A percentile compares a stretch with the other conserved stretches of the same genome.
Conservation (phyloP, 1,140 invertebrate species). For the Eulimnadia texana region DNA sequence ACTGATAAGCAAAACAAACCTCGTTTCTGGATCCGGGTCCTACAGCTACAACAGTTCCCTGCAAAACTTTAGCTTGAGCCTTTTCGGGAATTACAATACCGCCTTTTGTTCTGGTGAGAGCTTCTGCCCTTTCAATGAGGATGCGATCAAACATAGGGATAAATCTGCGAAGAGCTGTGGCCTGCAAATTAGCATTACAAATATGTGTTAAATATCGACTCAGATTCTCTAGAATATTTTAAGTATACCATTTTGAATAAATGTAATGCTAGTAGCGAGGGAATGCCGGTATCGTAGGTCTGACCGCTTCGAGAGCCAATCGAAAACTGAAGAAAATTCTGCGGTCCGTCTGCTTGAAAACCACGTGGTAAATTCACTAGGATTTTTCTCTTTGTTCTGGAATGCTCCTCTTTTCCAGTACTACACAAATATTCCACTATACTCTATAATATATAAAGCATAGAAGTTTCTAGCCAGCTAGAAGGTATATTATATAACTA, state of each 20-base stretch:
- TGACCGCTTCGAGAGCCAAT: too few species aligned
- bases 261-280: too few species aligned
- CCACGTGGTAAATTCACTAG: too few species aligned
- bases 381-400: not conserved
- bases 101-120: slow-evolving; percentile 83
- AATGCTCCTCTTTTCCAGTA: not conserved
- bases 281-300: too few species aligned
- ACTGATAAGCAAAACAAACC: slow-evolving; percentile 30
- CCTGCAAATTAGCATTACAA: slow-evolving; percentile 25
- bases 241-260: too few species aligned
- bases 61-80: slow-evolving; percentile 79
- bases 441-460: too few species aligned
- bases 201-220: too few species aligned
- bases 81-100: slow-evolving; percentile 97
- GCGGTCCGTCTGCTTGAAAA: not conserved
- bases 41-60: slow-evolving; percentile 86
- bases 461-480: too few species aligned
- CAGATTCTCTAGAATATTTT: too few species aligned
- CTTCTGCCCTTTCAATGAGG: slow-evolving; percentile 81
- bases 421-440: too few species aligned
- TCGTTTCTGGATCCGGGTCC: slow-evolving; percentile 77
- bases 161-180: slow-evolving; percentile 52
- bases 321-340: not conserved
- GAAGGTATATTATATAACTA: too few species aligned
- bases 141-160: slow-evolving; percentile 92